Base-by-base conservation (phyloP, 2,113 vertebrate genomes). In the Antidorcas marsupialis region DNA sequence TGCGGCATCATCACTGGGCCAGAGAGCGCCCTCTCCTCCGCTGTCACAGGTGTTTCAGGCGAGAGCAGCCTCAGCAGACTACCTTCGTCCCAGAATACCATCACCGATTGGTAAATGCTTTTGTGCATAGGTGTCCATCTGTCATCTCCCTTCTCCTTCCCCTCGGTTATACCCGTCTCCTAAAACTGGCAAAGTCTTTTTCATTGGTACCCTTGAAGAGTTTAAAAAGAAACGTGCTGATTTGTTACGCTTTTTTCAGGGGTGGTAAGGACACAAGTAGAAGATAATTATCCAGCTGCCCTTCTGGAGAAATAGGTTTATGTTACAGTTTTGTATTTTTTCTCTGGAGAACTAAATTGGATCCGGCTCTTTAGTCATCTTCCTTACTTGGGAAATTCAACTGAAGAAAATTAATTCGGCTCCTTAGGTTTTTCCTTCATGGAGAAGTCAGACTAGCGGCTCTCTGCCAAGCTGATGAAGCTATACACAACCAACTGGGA, bases 11-110 rank as follows among this genome's bases (percentile, higher is more conserved):
- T 97, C 99, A 57, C 97, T 99, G 62, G 96, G 98, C 47, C 99
- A 99, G 36, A 99, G 99, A 91, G 99, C 99, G 53, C 99, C 99
- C 0, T 99, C 99, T 52, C 99, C 99, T n/a, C 99, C 99, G 4
- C 87, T 99, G 2, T 97, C 99, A 7, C 96, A 98, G 0, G 99
- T 99, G 59, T 99, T 99, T 97, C 99, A 99, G 43, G 98, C 99
- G 30, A 99, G 99, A 97, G 99, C 99, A 7, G 99, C 99, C 16
- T 99, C 99, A 0, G 99, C 99, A 0, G 99, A 99, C 96, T 99
- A 99, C 98, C 99, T 99, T 98, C 99, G 98, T 86, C 99, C 99
- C 17, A 99, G 99, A 71, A 98, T 99, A 98, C 99, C 99, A 6
- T 99, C 99, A 60, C 98, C 99, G 95, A 94, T 99, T 89, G 99